phyloP scores from a whole-genome alignment of 2,113 vertebrate genomes.

The Xenopus borealis region DNA sequence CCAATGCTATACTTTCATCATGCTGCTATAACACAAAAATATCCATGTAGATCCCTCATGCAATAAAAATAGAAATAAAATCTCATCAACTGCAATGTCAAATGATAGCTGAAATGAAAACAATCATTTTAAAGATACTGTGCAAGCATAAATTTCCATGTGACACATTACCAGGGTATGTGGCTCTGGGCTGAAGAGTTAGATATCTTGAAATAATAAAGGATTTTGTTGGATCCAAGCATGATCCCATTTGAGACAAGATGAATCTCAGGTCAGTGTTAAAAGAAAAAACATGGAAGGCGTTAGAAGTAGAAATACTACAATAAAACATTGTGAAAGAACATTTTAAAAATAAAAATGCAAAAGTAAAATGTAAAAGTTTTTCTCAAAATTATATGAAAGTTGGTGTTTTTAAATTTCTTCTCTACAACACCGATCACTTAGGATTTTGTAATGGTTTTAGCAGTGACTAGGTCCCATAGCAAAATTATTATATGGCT shows the following conservation, averaged over 20 bases:
- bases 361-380: too few relatives aligned
- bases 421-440: too few relatives aligned
- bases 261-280: neutral
- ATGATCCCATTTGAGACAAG: neutral
- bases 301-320: too few relatives aligned
- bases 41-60: conserved; percentile 4
- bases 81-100: neutral
- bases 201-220: neutral
- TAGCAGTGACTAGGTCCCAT: too few relatives aligned
- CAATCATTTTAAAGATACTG: neutral
- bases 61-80: conserved; percentile 28
- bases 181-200: neutral
- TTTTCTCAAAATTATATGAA: too few relatives aligned
- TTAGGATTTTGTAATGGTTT: too few relatives aligned
- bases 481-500: too few relatives aligned
- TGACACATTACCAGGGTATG: neutral
- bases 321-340: too few relatives aligned
- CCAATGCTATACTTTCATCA: conserved; percentile 26
- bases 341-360: too few relatives aligned
- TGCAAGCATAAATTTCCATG: neutral
- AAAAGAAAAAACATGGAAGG: neutral
- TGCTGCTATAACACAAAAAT: conserved; percentile 19
- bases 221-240: neutral
- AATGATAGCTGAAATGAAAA: neutral
- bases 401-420: too few relatives aligned